Evolutionary conservation across 2,113 vertebrate genomes (phyloP).

Genomic region (Tragelaphus strepsiceros): DNA sequence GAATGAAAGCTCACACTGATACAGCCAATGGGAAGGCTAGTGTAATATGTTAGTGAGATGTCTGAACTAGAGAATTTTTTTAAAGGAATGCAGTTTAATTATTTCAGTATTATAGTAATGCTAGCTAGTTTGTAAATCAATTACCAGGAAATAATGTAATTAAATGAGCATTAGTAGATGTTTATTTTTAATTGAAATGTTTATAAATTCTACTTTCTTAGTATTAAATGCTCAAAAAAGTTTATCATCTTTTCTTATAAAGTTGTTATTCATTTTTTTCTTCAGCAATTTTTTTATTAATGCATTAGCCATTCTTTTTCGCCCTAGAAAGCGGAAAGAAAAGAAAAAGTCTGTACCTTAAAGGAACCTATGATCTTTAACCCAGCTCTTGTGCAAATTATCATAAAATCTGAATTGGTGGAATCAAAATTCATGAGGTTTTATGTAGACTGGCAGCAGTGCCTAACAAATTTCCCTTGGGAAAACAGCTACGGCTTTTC

Average conservation of each 20-base stretch:
- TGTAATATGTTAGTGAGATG: background rate
- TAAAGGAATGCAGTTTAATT: background rate
- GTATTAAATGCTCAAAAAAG: background rate
- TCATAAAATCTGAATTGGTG: background rate
- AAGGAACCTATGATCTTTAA: background rate
- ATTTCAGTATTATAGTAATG: background rate
- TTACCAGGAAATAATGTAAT: background rate
- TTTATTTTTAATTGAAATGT: slow-evolving; percentile 14
- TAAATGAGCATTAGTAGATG: background rate
- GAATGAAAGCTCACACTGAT: background rate
- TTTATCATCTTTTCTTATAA: background rate
- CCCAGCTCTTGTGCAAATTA: background rate
- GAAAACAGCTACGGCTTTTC: background rate
- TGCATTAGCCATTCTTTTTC: background rate
- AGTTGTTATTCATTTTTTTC: background rate
- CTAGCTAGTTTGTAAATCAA: slow-evolving; percentile 19
- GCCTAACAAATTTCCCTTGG: background rate
- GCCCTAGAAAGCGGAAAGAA: background rate
- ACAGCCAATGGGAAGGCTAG: background rate
- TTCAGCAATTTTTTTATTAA: background rate
- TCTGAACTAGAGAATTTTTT: background rate
- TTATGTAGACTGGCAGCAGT: background rate
- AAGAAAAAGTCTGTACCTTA: background rate
- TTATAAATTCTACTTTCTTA: background rate
- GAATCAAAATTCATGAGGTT: background rate